These are phyloP conservation scores for Synanthedon andrenaeformis DNA, from an alignment of 2,888 invertebrate genomes.

Conservation along the genomic window DNA sequence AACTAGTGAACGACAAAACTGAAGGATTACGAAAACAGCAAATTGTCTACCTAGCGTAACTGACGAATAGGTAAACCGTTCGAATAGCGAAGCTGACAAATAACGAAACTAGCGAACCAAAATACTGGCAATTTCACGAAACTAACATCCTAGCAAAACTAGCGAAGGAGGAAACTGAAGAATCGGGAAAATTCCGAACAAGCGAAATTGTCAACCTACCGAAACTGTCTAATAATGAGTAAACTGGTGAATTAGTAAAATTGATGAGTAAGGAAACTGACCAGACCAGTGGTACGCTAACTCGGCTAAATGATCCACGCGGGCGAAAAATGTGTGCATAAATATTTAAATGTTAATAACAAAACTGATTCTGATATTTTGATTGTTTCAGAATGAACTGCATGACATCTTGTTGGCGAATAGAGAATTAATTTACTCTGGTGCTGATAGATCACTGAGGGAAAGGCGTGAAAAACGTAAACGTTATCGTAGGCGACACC, in stretches of 20 bases:
- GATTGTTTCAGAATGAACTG: too few species aligned
- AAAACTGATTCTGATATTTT: too few species aligned
- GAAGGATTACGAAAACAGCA: neutral
- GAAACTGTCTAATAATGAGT: neutral
- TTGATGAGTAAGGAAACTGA: neutral
- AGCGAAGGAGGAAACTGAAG: neutral
- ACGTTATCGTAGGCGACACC: too few species aligned
- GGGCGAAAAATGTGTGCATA: too few species aligned
- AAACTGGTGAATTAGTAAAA: neutral
- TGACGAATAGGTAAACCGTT: neutral
- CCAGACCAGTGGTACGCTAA: neutral
- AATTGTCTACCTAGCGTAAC: neutral
- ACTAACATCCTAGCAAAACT: constrained; percentile 1
- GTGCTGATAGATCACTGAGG: too few species aligned
- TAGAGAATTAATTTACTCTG: too few species aligned
- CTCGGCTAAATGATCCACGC: too few species aligned
- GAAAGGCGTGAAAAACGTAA: too few species aligned
- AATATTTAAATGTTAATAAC: too few species aligned
- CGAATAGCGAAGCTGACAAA: neutral
- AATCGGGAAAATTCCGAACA: neutral
- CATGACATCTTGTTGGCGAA: too few species aligned
- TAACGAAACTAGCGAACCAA: neutral
- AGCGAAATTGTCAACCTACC: neutral
- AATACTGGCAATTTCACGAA: constrained; percentile 1
- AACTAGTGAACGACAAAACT: neutral